phyloP scores from a whole-genome alignment of 2,113 vertebrate species.

The Galeopterus variegatus region DNA sequence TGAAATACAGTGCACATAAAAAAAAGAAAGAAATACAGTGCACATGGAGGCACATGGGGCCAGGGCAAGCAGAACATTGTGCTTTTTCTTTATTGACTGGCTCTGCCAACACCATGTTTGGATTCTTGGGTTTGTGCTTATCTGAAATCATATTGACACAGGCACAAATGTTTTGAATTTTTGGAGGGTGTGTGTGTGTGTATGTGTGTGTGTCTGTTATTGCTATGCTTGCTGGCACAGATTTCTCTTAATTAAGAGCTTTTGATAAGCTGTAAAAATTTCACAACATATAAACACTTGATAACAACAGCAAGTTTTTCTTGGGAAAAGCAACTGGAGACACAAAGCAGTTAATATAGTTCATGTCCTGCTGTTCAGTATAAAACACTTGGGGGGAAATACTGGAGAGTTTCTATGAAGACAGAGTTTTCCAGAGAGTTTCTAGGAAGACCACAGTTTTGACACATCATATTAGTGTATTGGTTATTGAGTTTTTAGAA shows the following conservation, averaged over 20 bases:
- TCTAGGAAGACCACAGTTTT: background rate
- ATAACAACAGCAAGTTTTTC: slow-evolving; percentile 24
- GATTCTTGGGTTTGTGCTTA: slow-evolving; percentile 61
- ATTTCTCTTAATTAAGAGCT: slow-evolving; percentile 63
- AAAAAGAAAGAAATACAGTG: slow-evolving; percentile 60
- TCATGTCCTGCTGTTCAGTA: background rate
- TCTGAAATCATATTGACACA: slow-evolving; percentile 70
- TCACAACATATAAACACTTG: slow-evolving; percentile 25
- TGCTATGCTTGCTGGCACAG: slow-evolving; percentile 18
- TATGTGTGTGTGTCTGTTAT: background rate
- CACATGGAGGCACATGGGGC: background rate
- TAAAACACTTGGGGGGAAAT: background rate
- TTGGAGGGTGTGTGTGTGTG: slow-evolving; percentile 36
- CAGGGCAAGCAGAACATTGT: background rate
- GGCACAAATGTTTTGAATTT: slow-evolving; percentile 66
- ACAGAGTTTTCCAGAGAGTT: background rate
- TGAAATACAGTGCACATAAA: slow-evolving; percentile 21
- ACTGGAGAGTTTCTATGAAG: background rate
- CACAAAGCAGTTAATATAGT: background rate
- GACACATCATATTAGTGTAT: background rate
- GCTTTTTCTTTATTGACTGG: rapidly evolving
- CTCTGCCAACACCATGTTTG: slow-evolving; percentile 32
- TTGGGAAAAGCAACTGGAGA: slow-evolving; percentile 59
- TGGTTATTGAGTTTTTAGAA: background rate
- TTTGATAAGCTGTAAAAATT: slow-evolving; percentile 65